These are phyloP conservation scores for Taeniopygia guttata DNA, from an alignment of 2,797 vertebrate species.

Conservation along the genomic window DNA sequence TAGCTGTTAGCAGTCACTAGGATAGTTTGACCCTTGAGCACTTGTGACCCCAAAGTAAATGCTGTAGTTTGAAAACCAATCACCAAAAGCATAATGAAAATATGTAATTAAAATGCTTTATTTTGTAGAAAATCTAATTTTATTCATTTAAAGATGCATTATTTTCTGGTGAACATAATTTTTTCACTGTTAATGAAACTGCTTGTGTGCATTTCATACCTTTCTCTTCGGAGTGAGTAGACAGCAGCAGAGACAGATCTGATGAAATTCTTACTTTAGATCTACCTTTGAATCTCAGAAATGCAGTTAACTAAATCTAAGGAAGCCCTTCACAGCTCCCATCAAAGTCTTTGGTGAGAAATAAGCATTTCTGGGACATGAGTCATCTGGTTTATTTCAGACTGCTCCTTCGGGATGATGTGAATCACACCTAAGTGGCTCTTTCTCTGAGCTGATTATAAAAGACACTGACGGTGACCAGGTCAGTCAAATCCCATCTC, in stretches of 20 bases:
- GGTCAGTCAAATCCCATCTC: neutral
- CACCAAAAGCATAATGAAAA: neutral
- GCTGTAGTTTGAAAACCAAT: neutral
- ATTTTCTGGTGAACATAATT: neutral
- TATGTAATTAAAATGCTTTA: neutral
- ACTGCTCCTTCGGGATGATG: neutral
- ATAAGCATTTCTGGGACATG: conserved; percentile 1
- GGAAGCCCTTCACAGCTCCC: neutral
- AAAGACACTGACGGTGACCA: neutral
- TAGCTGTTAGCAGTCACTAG: neutral
- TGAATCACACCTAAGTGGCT: conserved; percentile 1
- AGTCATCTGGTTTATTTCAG: conserved; percentile 32
- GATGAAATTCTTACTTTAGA: neutral
- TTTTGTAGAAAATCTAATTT: neutral
- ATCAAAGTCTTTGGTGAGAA: conserved; percentile 7
- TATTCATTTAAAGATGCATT: neutral
- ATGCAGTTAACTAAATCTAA: neutral
- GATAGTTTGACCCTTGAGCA: neutral
- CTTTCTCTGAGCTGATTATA: neutral
- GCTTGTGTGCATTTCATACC: neutral
- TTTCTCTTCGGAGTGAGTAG: neutral
- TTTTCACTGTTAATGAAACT: neutral
- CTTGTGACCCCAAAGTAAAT: neutral
- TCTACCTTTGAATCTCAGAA: neutral
- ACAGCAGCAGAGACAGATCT: neutral